These are phyloP conservation scores for Gallinago paraguaiae DNA, from an alignment of 2,113 vertebrate genomes.

Conservation along the genomic window DNA sequence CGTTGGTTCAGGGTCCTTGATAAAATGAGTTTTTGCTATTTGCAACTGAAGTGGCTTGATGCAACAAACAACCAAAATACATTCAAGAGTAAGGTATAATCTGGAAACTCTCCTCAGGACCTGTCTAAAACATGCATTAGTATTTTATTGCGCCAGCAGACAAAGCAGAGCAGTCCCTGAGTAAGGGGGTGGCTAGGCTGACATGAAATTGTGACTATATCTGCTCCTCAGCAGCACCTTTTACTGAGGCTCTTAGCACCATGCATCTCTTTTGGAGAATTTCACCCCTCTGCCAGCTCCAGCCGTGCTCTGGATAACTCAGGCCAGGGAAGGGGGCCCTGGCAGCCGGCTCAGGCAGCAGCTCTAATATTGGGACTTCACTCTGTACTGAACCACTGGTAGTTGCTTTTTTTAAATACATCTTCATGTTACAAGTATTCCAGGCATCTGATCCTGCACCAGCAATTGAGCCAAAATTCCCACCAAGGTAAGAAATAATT, in stretches of 20 bases:
- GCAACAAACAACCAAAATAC: background rate
- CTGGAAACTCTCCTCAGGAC: background rate
- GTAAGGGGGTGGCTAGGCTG: background rate
- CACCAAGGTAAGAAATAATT: background rate
- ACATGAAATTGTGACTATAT: background rate
- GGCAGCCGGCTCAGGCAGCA: background rate
- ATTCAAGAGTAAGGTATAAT: background rate
- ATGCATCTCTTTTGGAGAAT: background rate
- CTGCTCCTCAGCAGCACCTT: background rate
- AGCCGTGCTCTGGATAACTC: background rate
- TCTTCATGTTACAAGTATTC: background rate
- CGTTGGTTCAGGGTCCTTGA: background rate
- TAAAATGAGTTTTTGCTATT: background rate
- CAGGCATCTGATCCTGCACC: background rate
- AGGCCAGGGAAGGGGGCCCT: background rate
- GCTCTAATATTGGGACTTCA: background rate
- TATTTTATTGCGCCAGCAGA: background rate
- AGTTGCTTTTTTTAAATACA: background rate
- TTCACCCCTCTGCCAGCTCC: background rate
- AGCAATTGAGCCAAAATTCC: background rate
- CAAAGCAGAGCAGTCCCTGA: background rate
- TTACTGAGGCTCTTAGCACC: background rate
- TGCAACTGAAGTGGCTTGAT: background rate
- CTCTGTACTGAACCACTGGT: background rate
- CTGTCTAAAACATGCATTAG: background rate